Base-by-base conservation (phyloP, 2,113 vertebrate genomes). In the Haemorhous mexicanus region DNA sequence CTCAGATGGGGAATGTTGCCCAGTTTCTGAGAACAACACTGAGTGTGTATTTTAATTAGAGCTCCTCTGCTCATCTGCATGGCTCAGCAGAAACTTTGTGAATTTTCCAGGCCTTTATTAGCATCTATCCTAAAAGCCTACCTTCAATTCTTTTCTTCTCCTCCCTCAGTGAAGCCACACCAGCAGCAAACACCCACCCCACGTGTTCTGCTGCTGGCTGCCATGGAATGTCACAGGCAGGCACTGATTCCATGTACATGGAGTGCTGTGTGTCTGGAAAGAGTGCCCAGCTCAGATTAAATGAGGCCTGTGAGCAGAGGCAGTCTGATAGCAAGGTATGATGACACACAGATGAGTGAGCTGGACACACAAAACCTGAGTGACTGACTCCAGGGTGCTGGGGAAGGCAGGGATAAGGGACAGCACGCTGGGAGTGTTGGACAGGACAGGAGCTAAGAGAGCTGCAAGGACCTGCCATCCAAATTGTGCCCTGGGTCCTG, bases 1-100 rank as follows among this genome's bases (percentile, higher is more conserved):
- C 69, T 56, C 55, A 37, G 68, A 79, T 27, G 80, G 56, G 94
- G 88, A 93, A 96, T 3, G 44, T 27, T 93, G 88, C 90, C 88
- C 88, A 78, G 83, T 93, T 90, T 86, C 82, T 81, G 53, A 84
- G 69, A 93, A 92, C 62, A 95, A 62, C 82, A 84, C 63, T 3
- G 37, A 84, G 32, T 28, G 53, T 90, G 56, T 87, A 56, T 93
- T 95, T 95, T 89, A 96, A 94, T 92, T 93, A 81, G 76, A 84
- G 61, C 24, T 94, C 44, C 68, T 77, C 82, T 80, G 75, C 67
- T 95, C 79, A 90, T 94, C 85, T 95, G 85, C 76, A 84, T 6
- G 46, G 88, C 80, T 94, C 80, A 89, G 69, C 77, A 89, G 64
- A 84, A 90, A 84, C 61, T 46, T 52, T 30, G 49, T 68, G 63